These are phyloP conservation scores for Sycophaga agraensis DNA, from an alignment of 1,140 invertebrate genomes.

Conservation along the genomic window DNA sequence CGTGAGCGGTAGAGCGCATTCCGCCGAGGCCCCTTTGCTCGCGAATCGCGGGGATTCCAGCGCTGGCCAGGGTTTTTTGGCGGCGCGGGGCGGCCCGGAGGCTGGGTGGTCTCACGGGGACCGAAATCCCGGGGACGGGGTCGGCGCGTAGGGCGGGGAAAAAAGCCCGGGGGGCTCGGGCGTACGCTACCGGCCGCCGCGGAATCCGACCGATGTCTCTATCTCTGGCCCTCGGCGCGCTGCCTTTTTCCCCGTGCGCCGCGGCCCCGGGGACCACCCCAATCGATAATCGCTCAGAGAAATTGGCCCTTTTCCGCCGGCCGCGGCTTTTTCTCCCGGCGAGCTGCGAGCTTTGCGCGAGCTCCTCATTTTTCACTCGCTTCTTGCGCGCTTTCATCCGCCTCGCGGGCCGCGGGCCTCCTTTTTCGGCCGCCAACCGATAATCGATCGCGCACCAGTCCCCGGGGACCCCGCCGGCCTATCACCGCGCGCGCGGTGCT, in stretches of 20 bases:
- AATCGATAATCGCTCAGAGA: slow-evolving; percentile 58
- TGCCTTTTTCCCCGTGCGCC: background rate
- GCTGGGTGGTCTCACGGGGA: slow-evolving; percentile 14
- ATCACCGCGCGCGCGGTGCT: no score
- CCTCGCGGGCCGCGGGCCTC: no score
- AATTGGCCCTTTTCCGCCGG: slow-evolving; percentile 37
- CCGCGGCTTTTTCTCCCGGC: background rate
- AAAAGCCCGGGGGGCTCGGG: slow-evolving; percentile 39
- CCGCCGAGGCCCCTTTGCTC: no score
- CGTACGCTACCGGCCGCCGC: slow-evolving; percentile 37
- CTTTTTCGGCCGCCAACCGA: no score
- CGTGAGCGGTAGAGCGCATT: no score
- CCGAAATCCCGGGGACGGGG: slow-evolving; percentile 11
- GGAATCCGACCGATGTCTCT: slow-evolving; percentile 59
- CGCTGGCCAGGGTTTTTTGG: no score
- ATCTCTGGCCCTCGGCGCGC: slow-evolving; percentile 44
- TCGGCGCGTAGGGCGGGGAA: slow-evolving; percentile 9
- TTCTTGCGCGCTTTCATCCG: background rate
- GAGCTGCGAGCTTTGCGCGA: background rate
- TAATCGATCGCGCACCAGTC: no score
- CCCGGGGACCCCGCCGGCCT: no score
- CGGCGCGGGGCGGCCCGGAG: no score
- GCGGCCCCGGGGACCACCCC: slow-evolving; percentile 49
- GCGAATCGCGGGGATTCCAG: background rate
- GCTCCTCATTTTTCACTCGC: background rate